These are phyloP conservation scores for Griposia aprilina DNA, from an alignment of 2,888 invertebrate species.

Conservation along the genomic window DNA sequence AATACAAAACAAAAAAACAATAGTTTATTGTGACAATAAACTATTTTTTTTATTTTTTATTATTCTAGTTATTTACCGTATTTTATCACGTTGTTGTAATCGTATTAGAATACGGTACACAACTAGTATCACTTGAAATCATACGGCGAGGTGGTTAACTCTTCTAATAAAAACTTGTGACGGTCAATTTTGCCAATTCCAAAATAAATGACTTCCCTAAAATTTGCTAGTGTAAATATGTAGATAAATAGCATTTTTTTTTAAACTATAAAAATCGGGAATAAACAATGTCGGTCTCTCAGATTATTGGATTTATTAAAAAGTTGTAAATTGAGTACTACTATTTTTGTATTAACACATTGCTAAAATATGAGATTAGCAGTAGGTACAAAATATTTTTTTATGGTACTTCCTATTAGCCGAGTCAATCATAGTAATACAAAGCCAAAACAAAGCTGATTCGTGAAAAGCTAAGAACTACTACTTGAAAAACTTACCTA, in stretches of 20 bases:
- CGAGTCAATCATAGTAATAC: neutral
- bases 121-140: neutral
- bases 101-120: slow-evolving; percentile 12
- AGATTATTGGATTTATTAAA: neutral
- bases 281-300: neutral
- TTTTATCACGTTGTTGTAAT: neutral
- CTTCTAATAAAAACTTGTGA: slow-evolving; percentile 7
- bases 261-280: neutral
- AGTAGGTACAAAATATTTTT: neutral
- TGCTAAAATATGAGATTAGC: neutral
- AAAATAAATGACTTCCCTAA: neutral
- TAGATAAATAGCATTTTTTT: neutral
- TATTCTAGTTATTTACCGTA: neutral
- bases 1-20: too few relatives aligned
- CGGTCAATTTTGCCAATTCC: neutral
- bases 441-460: neutral
- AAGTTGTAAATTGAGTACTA: neutral
- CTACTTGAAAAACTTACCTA: slow-evolving; percentile 90
- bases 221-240: neutral
- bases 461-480: slow-evolving; percentile 5
- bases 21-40: too few relatives aligned
- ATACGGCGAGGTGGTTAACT: neutral
- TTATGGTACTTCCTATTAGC: neutral
- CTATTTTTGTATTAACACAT: neutral
- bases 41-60: too few relatives aligned